Base-by-base conservation (phyloP, 2,113 vertebrate genomes). In the Montifringilla adamsi region DNA sequence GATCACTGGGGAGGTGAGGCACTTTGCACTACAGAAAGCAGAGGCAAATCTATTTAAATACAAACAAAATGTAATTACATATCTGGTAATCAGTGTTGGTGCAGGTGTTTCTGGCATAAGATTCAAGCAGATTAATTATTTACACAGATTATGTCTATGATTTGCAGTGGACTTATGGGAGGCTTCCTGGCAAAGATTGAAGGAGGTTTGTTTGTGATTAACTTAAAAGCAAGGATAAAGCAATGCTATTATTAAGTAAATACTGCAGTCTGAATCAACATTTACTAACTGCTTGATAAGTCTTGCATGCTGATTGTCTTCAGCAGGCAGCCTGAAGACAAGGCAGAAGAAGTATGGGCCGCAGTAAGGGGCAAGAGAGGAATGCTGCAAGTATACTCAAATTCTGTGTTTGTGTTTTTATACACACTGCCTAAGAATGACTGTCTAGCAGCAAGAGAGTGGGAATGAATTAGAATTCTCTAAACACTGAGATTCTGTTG, bases 401-500 rank as follows among this genome's bases (percentile, higher is more conserved):
- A 96, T 50, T 74, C 16, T 60, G 23, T 62, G 35, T 67, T 91
- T 87, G 31, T 91, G 14, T 5, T 90, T 96, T 72, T 37, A 19
- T 23, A 90, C 22, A 5, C n/a, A 49, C 47, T 87, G 75, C 55
- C 44, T 46, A 70, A 87, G 64, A 96, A 92, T 82, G 69, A 49
- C 23, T 28, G 69, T 81, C 66, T 94, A 33, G 9, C 70, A 66
- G 76, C 2, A 1, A 85, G 96, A 93, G 81, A 95, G 82, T 90
- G 44, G 41, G 77, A 96, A 90, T 86, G 81, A 97, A 97, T 98
- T 96, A 93, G 73, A 97, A 95, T 94, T 97, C 88, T 97, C 94
- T 94, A 97, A 98, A 98, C 95, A 97, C 95, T 77, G 84, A 96
- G 91, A 97, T 96, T 96, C 93, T 94, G 80, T 96, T 98, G 93